phyloP scores from a whole-genome alignment of 2,113 vertebrate genomes.

The Syrmaticus mikado region DNA sequence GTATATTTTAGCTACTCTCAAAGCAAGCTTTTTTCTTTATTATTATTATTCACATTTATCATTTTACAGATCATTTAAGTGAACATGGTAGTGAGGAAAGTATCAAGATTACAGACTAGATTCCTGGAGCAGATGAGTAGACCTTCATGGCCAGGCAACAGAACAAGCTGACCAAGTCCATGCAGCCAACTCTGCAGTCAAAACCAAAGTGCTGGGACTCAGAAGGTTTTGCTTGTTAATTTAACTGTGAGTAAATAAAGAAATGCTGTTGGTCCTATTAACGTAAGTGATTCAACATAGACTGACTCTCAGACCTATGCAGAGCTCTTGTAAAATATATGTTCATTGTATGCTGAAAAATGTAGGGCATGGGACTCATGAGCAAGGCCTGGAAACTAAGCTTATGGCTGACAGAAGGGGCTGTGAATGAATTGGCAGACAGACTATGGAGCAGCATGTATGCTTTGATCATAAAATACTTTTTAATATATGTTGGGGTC shows the following conservation, averaged over 20 bases:
- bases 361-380: neutral
- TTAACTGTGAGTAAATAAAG: neutral
- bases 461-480: neutral
- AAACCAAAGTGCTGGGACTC: neutral
- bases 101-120: neutral
- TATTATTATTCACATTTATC: neutral
- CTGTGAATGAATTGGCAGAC: neutral
- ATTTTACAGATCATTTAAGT: neutral
- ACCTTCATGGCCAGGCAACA: neutral
- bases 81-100: neutral
- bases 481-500: neutral
- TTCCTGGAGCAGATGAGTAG: neutral
- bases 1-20: neutral
- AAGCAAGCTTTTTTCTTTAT: neutral
- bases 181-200: neutral
- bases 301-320: neutral
- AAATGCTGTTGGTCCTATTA: neutral
- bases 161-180: neutral
- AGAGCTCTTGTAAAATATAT: conserved; percentile 14
- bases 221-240: neutral
- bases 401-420: neutral
- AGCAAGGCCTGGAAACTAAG: neutral
- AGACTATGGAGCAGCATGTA: neutral
- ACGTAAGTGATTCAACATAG: neutral
- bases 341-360: neutral